Evolutionary conservation across 2,888 invertebrate genomes (phyloP).

Genomic region (Hedychridium roseum): DNA sequence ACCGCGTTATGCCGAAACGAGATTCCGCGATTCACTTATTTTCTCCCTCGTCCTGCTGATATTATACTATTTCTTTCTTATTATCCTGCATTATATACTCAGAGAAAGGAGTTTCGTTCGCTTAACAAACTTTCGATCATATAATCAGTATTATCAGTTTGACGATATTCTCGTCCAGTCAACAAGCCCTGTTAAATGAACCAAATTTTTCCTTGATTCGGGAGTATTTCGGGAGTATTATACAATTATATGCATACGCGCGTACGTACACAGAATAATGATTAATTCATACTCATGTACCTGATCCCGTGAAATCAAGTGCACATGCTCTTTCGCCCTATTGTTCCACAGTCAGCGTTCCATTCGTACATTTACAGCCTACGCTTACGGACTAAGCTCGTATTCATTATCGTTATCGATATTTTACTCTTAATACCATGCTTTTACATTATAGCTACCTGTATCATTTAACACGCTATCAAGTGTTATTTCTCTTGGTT

Average conservation of each 20-base stretch:
- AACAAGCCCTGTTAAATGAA: too few relatives aligned
- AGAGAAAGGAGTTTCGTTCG: too few relatives aligned
- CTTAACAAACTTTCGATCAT: too few relatives aligned
- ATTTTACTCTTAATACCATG: conserved; percentile 15
- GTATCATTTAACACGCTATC: conserved; percentile 21
- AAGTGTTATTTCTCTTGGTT: conserved; percentile 19
- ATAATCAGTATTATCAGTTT: too few relatives aligned
- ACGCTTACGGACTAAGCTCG: conserved; percentile 26
- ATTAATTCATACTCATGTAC: conserved; percentile 1
- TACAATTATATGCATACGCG: conserved; percentile 17
- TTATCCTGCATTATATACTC: too few relatives aligned
- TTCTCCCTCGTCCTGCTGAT: too few relatives aligned
- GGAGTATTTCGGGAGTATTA: too few relatives aligned
- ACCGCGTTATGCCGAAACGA: too few relatives aligned
- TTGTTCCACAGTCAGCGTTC: conserved; percentile 1
- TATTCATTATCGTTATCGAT: conserved; percentile 30
- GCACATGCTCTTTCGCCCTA: conserved; percentile 3
- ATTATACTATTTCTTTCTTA: too few relatives aligned
- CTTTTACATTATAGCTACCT: conserved; percentile 8
- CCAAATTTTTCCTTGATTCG: too few relatives aligned
- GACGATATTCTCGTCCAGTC: too few relatives aligned
- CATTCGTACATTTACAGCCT: conserved; percentile 1
- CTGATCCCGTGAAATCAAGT: conserved; percentile 5
- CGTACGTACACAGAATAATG: neutral
- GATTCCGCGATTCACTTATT: too few relatives aligned